Evolutionary conservation across 2,113 vertebrate species (phyloP).

Genomic region (Cranoglanis bouderius): DNA sequence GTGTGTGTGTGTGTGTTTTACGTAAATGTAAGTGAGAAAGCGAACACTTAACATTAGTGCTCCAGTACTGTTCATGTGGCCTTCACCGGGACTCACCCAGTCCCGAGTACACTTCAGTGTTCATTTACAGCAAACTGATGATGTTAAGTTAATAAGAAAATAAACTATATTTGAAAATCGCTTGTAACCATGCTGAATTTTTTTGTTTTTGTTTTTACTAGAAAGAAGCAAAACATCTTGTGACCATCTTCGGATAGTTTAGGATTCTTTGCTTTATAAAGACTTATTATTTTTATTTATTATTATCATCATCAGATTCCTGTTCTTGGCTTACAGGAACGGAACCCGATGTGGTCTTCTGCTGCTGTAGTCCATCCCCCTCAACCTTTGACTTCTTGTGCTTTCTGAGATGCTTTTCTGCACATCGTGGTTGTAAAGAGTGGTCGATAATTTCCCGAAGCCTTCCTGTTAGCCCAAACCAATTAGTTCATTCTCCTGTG

Average conservation of each 20-base stretch:
- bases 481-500: neutral
- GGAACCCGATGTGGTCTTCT: neutral
- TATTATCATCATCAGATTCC: neutral
- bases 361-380: neutral
- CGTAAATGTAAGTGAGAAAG: neutral
- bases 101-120: slow-evolving; percentile 48
- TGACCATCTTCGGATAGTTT: neutral
- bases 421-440: neutral
- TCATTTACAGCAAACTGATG: slow-evolving; percentile 35
- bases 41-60: slow-evolving; percentile 28
- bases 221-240: neutral
- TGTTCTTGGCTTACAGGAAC: neutral
- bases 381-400: neutral
- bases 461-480: neutral
- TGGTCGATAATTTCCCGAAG: neutral
- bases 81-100: slow-evolving; percentile 56
- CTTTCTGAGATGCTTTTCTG: neutral
- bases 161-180: slow-evolving; percentile 52
- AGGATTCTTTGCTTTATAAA: neutral
- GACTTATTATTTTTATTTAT: neutral
- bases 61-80: slow-evolving; percentile 62
- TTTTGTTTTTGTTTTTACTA: neutral
- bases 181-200: too few relatives aligned
- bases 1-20: slow-evolving; percentile 5
- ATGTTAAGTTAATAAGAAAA: slow-evolving; percentile 51